These are phyloP conservation scores for Dolichoris vasculosae DNA, from an alignment of 1,140 invertebrate genomes.

Conservation along the genomic window DNA sequence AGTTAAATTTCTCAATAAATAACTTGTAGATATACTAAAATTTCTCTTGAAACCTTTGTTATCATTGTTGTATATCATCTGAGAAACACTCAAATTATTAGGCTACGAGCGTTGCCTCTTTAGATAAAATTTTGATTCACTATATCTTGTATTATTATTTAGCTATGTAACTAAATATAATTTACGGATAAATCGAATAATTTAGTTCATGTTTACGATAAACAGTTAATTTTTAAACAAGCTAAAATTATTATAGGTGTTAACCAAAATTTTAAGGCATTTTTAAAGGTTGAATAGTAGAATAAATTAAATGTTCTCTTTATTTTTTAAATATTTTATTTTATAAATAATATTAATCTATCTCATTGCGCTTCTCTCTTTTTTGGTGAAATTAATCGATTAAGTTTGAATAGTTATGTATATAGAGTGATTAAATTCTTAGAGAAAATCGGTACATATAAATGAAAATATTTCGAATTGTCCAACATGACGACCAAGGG, in stretches of 20 bases:
- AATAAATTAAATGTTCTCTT: no score
- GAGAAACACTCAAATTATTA: background rate
- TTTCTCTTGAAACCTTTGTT: background rate
- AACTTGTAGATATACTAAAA: background rate
- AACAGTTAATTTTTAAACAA: no score
- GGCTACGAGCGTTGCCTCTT: background rate
- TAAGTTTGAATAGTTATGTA: conserved; percentile 5
- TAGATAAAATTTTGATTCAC: background rate
- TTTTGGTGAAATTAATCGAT: conserved; percentile 26
- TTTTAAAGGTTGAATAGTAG: no score
- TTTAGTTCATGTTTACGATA: no score
- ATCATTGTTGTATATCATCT: background rate
- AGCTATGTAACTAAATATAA: no score
- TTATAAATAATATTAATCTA: background rate
- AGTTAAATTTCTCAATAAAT: background rate
- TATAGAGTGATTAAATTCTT: background rate
- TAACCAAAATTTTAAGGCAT: no score
- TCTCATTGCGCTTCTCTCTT: background rate
- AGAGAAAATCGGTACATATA: background rate
- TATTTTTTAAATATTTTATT: background rate
- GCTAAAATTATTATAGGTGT: no score
- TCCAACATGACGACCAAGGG: background rate
- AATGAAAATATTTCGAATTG: conserved; percentile 23
- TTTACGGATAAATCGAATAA: no score
- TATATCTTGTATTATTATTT: no score